Evolutionary conservation across 1,140 invertebrate species (phyloP).

Genomic region (Brachionus calyciflorus): DNA sequence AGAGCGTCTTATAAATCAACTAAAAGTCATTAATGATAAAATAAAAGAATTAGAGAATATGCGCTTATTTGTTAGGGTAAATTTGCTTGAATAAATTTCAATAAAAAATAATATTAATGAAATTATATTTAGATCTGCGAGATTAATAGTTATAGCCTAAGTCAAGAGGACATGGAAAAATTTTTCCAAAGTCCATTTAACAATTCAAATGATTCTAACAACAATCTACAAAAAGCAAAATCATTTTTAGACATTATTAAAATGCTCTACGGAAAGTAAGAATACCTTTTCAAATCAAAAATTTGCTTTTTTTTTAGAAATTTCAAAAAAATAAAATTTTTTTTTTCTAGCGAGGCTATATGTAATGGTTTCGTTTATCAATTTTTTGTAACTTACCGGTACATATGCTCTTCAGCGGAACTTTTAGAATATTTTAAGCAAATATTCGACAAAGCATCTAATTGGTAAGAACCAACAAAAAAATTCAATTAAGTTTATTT

Average conservation of each 20-base stretch:
- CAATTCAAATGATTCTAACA: not conserved
- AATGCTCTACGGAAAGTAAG: slow-evolving; percentile 26
- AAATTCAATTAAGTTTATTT: not conserved
- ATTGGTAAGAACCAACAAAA: not conserved
- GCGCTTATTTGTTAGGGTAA: slow-evolving; percentile 25
- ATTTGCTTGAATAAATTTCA: not conserved
- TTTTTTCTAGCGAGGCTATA: slow-evolving; percentile 22
- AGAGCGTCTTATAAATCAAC: slow-evolving; percentile 1
- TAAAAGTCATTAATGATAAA: slow-evolving; percentile 16
- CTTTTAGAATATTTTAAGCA: not conserved
- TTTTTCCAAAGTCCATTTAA: not conserved
- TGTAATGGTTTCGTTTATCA: slow-evolving; percentile 44
- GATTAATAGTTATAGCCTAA: not conserved
- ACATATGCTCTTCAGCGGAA: slow-evolving; percentile 18
- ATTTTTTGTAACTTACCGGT: slow-evolving; percentile 43
- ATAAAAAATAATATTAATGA: not conserved
- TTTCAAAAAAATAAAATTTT: not conserved
- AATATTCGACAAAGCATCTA: not conserved
- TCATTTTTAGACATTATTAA: slow-evolving; percentile 29
- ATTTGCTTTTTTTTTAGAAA: not conserved
- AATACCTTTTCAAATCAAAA: too few relatives aligned
- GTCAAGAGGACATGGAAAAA: not conserved
- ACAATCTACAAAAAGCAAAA: not conserved
- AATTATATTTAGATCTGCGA: slow-evolving; percentile 16
- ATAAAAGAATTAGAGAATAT: slow-evolving; percentile 38